Percentiles rank a stretch among this genome's conserved stretches.
These are phyloP conservation scores for Neogale vison DNA, from an alignment of 2,113 vertebrate species.

Conservation along the genomic window DNA sequence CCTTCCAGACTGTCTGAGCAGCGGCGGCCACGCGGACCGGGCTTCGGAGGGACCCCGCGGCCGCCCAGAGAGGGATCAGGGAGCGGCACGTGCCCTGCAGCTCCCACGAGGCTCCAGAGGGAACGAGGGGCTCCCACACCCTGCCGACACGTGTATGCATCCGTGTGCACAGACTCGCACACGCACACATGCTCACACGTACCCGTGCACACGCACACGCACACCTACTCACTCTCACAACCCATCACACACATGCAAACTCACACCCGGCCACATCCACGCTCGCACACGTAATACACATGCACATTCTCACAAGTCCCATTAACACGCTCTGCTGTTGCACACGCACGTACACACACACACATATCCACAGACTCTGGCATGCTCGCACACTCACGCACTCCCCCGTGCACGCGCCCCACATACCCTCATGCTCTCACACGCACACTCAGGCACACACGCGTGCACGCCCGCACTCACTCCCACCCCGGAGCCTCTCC, in stretches of 20 bases:
- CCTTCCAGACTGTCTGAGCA: background rate
- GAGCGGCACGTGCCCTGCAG: fast-evolving
- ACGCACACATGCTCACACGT: background rate
- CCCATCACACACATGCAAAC: background rate
- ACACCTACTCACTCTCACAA: background rate
- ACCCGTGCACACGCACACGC: background rate
- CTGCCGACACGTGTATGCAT: fast-evolving
- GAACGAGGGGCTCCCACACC: background rate
- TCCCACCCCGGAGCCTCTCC: background rate
- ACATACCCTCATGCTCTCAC: background rate
- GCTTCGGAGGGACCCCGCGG: background rate
- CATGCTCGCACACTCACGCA: background rate
- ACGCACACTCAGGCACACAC: background rate
- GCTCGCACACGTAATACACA: background rate
- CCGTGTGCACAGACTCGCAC: background rate
- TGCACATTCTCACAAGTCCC: background rate
- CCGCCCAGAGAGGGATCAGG: fast-evolving
- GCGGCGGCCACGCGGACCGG: fast-evolving
- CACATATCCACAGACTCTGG: no score
- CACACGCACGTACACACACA: no score
- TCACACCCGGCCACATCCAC: background rate
- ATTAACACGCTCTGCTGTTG: no score
- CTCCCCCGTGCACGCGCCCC: background rate
- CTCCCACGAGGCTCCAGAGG: no score
- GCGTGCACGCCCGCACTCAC: background rate